phyloP scores from a whole-genome alignment of 2,888 invertebrate species.

The Brenthis daphne region DNA sequence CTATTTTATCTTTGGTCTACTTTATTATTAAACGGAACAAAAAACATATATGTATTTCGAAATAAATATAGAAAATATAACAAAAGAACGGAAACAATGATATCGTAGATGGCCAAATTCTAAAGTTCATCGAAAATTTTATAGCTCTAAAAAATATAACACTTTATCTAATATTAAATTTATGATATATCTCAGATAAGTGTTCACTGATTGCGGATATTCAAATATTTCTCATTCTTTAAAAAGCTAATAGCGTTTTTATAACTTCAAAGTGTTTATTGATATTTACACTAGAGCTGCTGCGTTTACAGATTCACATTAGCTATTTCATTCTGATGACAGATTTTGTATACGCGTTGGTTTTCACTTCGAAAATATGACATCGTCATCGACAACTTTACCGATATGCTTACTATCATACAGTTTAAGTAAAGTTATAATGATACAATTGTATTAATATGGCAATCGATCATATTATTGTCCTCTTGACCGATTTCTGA shows the following conservation, averaged over 20 bases:
- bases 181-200: slow-evolving; percentile 6
- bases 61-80: background rate
- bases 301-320: background rate
- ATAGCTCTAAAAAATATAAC: background rate
- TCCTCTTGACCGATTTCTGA: no score
- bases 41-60: no score
- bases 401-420: no score
- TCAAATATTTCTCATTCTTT: slow-evolving; percentile 13
- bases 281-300: slow-evolving; percentile 6
- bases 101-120: background rate
- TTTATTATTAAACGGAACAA: no score
- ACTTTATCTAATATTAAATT: slow-evolving; percentile 11
- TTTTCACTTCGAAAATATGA: background rate
- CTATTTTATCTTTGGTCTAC: no score
- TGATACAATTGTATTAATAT: no score
- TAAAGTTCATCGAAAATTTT: background rate
- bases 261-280: slow-evolving; percentile 12
- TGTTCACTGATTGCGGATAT: background rate
- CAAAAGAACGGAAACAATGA: background rate
- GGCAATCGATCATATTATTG: no score
- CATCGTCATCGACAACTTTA: no score
- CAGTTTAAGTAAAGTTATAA: no score
- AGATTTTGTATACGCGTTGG: background rate
- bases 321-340: background rate
- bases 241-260: slow-evolving; percentile 10